phyloP scores from a whole-genome alignment of 1,140 invertebrate species.

The Philopotamus ludificatus region DNA sequence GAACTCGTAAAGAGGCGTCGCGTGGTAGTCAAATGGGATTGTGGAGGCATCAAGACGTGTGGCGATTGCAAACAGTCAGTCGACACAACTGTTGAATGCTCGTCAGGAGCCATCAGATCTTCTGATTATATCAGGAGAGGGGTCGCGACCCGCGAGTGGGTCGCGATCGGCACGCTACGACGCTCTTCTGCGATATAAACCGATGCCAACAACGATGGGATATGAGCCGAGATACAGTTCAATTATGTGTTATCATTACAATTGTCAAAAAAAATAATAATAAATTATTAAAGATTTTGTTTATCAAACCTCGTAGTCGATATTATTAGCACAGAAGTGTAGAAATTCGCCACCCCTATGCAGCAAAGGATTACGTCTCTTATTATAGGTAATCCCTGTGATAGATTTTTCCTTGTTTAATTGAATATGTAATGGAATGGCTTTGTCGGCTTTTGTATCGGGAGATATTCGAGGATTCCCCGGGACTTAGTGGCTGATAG shows the following conservation, averaged over 20 bases:
- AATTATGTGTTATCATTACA: too few relatives aligned
- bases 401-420: slow-evolving; percentile 58
- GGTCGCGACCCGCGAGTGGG: too few relatives aligned
- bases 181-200: too few relatives aligned
- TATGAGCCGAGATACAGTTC: too few relatives aligned
- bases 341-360: slow-evolving; percentile 6
- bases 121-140: too few relatives aligned
- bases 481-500: slow-evolving; percentile 42
- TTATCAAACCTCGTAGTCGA: too few relatives aligned
- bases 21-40: neutral
- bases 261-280: too few relatives aligned
- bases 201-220: too few relatives aligned
- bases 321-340: too few relatives aligned
- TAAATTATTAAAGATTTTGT: too few relatives aligned
- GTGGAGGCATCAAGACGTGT: neutral
- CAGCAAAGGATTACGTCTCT: slow-evolving; percentile 36
- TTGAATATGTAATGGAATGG: slow-evolving; percentile 56
- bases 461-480: slow-evolving; percentile 46
- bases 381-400: slow-evolving; percentile 44
- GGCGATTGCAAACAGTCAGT: slow-evolving; percentile 9
- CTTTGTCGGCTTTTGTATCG: slow-evolving; percentile 46
- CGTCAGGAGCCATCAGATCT: too few relatives aligned
- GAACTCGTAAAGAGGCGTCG: slow-evolving; percentile 27
- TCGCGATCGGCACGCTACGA: too few relatives aligned
- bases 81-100: slow-evolving; percentile 9